These are phyloP conservation scores for Magallana nippona DNA, from an alignment of 2,888 invertebrate species.

Conservation along the genomic window DNA sequence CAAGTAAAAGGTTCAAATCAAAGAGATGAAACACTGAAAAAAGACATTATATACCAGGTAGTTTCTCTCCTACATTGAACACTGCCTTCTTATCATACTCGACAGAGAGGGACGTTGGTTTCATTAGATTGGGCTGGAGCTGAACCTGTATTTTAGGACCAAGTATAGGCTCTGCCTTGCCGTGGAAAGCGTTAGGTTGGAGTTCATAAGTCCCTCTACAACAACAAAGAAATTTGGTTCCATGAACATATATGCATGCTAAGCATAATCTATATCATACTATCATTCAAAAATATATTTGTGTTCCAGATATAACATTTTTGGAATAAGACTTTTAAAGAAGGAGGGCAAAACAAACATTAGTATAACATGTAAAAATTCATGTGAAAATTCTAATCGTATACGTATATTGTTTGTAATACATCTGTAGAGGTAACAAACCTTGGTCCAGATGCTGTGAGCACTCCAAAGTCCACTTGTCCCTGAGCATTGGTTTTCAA, in stretches of 20 bases:
- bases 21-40: too few relatives aligned
- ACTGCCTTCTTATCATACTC: slow-evolving; percentile 72
- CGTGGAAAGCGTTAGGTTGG: slow-evolving; percentile 75
- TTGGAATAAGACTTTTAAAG: too few relatives aligned
- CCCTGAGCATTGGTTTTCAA: slow-evolving; percentile 74
- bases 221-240: slow-evolving; percentile 38
- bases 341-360: too few relatives aligned
- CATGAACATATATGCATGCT: background rate
- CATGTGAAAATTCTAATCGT: too few relatives aligned
- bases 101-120: slow-evolving; percentile 71
- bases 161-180: slow-evolving; percentile 27
- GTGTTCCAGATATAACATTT: too few relatives aligned
- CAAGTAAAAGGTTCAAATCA: too few relatives aligned
- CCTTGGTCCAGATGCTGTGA: slow-evolving; percentile 72
- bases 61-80: slow-evolving; percentile 68
- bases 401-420: too few relatives aligned
- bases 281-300: too few relatives aligned
- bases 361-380: too few relatives aligned
- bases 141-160: slow-evolving; percentile 75
- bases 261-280: background rate
- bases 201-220: slow-evolving; percentile 77
- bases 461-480: slow-evolving; percentile 74
- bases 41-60: slow-evolving; percentile 65
- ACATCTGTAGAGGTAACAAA: slow-evolving; percentile 46
- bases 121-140: slow-evolving; percentile 75